phyloP scores from a whole-genome alignment of 2,888 invertebrate species.

The Lymantria dispar region DNA sequence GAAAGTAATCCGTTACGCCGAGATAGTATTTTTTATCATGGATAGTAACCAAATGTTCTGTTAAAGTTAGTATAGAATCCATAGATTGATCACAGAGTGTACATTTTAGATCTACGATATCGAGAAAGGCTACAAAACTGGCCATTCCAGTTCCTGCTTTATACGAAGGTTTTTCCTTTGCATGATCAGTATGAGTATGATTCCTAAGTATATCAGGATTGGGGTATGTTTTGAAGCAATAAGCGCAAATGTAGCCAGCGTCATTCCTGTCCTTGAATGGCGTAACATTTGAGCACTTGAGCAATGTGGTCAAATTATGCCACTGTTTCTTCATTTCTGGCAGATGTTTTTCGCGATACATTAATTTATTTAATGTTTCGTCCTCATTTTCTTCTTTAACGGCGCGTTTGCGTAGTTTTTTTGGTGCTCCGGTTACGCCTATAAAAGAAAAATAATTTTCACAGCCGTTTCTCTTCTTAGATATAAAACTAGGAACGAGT shows the following conservation, averaged over 20 bases:
- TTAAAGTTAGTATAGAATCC: slow-evolving; percentile 49
- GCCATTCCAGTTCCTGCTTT: slow-evolving; percentile 66
- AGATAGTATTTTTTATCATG: slow-evolving; percentile 68
- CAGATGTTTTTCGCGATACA: slow-evolving; percentile 54
- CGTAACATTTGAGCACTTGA: slow-evolving; percentile 68
- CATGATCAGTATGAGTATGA: slow-evolving; percentile 63
- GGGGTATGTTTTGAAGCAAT: slow-evolving; percentile 67
- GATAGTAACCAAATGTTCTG: slow-evolving; percentile 56
- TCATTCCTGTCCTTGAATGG: slow-evolving; percentile 73
- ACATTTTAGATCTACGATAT: slow-evolving; percentile 70
- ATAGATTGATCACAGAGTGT: slow-evolving; percentile 56
- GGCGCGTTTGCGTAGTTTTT: slow-evolving; percentile 58
- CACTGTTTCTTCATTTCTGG: slow-evolving; percentile 71
- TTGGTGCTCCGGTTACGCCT: slow-evolving; percentile 66
- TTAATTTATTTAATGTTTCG: slow-evolving; percentile 41
- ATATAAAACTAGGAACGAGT: slow-evolving; percentile 16
- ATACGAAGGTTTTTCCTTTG: slow-evolving; percentile 63
- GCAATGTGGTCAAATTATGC: slow-evolving; percentile 67
- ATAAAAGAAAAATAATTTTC: slow-evolving; percentile 77
- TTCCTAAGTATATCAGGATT: slow-evolving; percentile 53
- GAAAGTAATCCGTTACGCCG: slow-evolving; percentile 65
- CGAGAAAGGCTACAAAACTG: slow-evolving; percentile 67
- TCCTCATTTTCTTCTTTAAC: slow-evolving; percentile 54
- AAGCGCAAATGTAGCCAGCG: slow-evolving; percentile 71
- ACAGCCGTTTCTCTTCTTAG: slow-evolving; percentile 53